Evolutionary conservation across 2,888 invertebrate genomes (phyloP), one percentile per base, ranked within the genome.

Genomic region (Phortica magna): DNA sequence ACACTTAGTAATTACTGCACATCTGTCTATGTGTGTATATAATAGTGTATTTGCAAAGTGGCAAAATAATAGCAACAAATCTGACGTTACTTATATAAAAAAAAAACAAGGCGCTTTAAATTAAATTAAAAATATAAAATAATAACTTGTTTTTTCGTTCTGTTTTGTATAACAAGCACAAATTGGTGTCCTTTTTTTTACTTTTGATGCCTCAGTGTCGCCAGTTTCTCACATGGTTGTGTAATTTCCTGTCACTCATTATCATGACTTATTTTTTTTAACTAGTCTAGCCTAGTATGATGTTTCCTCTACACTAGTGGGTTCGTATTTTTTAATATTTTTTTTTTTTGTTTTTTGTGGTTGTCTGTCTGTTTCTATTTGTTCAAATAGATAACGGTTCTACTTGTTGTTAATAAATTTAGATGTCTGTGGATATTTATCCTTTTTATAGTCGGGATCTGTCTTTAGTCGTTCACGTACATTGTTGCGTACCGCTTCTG

Each of bases 381-480:
- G 9, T 10, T 59, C 17, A n/a, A 59, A 59, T 17, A 10, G 10
- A 9, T 55, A 6, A 71, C 68, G 42, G n/a, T 68, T 41, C 80
- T 88, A 83, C 83, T 90, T 89, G 74, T 90, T 90, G 67, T 91
- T 88, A 41, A 91, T 86, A 81, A 91, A 92, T 83, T 92, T 92
- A 81, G 91, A 87, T 78, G 91, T 89, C 78, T 91, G 90, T 80
- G 92, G 92, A 90, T 90, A 92, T 85, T 91, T 92, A 73, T 89
- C 89, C n/a, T 89, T 77, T 57, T 86, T 87, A 57, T 87, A 92
- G 79, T 92, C 91, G 14, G 85, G 81, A 78, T 92, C 92, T 39
- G 87, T 88, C 82, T 90, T 89, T 53, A 92, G 86, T 10, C 92
- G 89, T 65, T 92, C 91, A 14, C 90, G 89, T 0, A 90, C 80